Conservation (phyloP, 2,113 vertebrate genomes). For the Sorex fumeus region DNA sequence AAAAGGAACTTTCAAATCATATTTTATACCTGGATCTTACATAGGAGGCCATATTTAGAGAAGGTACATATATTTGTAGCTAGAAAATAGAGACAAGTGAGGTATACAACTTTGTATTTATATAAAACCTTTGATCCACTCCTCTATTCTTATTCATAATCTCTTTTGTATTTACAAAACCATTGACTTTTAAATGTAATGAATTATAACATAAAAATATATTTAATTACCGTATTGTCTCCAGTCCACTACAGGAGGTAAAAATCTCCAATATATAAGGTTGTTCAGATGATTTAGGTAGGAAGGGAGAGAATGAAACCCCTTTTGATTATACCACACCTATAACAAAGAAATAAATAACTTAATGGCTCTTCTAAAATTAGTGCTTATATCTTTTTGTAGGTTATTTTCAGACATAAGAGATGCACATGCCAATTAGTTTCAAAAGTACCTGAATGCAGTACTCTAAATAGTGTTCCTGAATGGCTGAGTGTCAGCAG, state of each 20-base stretch:
- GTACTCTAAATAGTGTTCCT: neutral
- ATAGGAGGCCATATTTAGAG: neutral
- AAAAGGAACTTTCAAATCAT: neutral
- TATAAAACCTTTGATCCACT: rapidly evolving
- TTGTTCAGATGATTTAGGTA: constrained; percentile 90
- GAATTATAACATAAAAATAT: neutral
- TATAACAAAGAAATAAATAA: constrained; percentile 69
- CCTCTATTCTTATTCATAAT: neutral
- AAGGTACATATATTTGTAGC: neutral
- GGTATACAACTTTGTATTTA: rapidly evolving
- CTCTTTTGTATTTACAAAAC: neutral
- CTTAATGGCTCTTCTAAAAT: neutral
- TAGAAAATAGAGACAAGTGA: neutral
- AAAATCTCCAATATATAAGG: constrained; percentile 87
- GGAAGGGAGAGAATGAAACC: constrained; percentile 87
- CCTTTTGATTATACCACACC: constrained; percentile 91
- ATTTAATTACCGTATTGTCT: constrained; percentile 85
- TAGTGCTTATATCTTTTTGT: neutral
- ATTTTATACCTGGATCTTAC: neutral
- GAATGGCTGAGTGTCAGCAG: neutral
- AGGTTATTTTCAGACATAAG: neutral
- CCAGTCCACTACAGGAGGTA: constrained; percentile 85
- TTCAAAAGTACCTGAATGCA: neutral
- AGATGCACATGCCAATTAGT: neutral
- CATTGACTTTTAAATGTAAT: neutral